Percentiles rank a stretch among this genome's conserved stretches.
Conservation (phyloP, 2,113 vertebrate species). For the Boleophthalmus pectinirostris region DNA sequence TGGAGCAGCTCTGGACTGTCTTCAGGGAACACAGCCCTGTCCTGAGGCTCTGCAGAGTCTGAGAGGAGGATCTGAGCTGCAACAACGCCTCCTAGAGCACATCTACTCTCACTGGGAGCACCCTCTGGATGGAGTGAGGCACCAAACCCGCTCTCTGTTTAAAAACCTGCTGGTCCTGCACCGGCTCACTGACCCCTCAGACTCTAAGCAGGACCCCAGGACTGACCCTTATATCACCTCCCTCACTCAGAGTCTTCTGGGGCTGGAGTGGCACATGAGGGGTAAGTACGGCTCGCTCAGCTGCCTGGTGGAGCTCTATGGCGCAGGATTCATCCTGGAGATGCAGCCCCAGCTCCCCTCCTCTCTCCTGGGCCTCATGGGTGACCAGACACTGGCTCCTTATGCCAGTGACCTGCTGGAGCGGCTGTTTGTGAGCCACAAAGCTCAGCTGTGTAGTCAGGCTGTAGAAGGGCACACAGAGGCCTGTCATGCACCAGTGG, state of each 20-base stretch:
- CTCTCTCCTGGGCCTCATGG: constrained; percentile 85
- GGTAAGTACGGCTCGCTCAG: constrained; percentile 90
- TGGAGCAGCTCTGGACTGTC: constrained; percentile 77
- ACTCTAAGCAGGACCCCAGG: constrained; percentile 31
- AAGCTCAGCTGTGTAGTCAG: constrained; percentile 72
- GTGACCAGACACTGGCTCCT: constrained; percentile 89
- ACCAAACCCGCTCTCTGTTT: constrained; percentile 90
- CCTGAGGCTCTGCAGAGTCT: constrained; percentile 76
- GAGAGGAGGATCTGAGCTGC: constrained; percentile 75
- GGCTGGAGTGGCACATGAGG: constrained; percentile 90
- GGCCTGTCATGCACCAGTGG: constrained; percentile 84
- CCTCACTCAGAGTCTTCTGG: constrained; percentile 81
- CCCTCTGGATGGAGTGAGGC: constrained; percentile 89
- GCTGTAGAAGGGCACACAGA: constrained; percentile 8
- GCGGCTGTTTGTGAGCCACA: constrained; percentile 91
- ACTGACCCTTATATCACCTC: constrained; percentile 79
- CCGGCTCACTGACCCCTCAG: constrained; percentile 41
- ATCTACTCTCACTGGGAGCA: constrained; percentile 96
- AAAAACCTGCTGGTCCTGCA: constrained; percentile 88
- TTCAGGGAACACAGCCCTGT: constrained; percentile 66
- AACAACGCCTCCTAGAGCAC: constrained; percentile 82
- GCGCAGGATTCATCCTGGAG: constrained; percentile 79
- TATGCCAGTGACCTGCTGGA: constrained; percentile 92
- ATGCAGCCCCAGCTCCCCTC: constrained; percentile 82
- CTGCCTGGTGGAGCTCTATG: constrained; percentile 87